Evolutionary conservation across 2,797 vertebrate species (phyloP).

Genomic region (Anguilla pacifica): DNA sequence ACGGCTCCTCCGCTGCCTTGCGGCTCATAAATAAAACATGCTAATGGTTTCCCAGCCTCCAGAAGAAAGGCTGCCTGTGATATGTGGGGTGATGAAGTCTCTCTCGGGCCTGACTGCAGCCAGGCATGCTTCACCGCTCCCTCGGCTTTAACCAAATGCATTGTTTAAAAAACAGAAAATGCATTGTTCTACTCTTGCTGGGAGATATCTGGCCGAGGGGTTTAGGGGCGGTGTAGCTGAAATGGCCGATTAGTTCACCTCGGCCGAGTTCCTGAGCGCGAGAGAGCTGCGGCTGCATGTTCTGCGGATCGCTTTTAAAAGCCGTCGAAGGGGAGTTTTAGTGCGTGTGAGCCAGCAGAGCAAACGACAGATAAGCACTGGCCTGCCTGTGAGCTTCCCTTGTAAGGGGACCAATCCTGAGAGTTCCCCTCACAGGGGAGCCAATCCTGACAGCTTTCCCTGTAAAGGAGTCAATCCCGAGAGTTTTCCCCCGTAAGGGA

Average conservation of each 20-base stretch:
- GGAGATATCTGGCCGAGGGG: background rate
- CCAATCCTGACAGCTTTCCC: no score
- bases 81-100: no score
- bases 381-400: background rate
- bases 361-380: background rate
- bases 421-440: no score
- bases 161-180: background rate
- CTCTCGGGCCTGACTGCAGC: background rate
- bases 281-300: background rate
- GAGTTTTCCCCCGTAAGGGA: no score
- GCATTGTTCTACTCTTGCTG: background rate
- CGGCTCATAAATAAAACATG: conserved; percentile 6
- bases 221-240: background rate
- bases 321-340: background rate
- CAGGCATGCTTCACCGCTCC: background rate
- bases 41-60: background rate
- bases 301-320: background rate
- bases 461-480: no score
- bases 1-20: background rate
- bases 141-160: background rate
- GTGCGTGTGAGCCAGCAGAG: no score
- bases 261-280: background rate
- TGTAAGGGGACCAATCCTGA: background rate
- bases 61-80: background rate
- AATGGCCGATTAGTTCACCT: background rate